Percentiles rank a stretch among this genome's conserved stretches.
Evolutionary conservation across 2,888 invertebrate genomes (phyloP).

Genomic region (Cephus runcator): DNA sequence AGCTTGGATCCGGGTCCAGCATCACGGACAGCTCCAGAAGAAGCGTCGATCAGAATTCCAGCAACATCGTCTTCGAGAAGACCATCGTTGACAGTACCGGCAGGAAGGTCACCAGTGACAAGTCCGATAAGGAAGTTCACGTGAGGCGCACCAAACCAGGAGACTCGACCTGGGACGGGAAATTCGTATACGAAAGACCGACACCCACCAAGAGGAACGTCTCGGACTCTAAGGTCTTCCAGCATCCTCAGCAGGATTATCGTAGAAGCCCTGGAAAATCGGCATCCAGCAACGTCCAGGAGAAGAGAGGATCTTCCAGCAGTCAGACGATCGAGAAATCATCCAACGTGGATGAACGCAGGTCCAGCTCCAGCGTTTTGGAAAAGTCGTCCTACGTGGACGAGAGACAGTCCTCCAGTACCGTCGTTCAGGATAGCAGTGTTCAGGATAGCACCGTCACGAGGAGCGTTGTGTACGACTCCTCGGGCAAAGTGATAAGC

Average conservation of each 20-base stretch:
- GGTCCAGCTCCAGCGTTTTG: not conserved
- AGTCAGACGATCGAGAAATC: not conserved
- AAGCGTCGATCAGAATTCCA: slow-evolving; percentile 6
- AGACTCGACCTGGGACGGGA: slow-evolving; percentile 69
- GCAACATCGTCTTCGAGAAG: slow-evolving; percentile 8
- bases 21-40: not conserved
- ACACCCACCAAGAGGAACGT: slow-evolving; percentile 40
- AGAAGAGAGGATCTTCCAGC: not conserved
- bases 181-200: slow-evolving; percentile 69
- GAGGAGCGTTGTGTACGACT: not conserved
- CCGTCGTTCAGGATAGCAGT: not conserved
- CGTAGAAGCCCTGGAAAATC: not conserved
- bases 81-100: slow-evolving; percentile 13
- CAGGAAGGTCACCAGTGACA: not conserved
- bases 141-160: slow-evolving; percentile 36
- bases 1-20: not conserved
- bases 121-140: not conserved
- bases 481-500: not conserved
- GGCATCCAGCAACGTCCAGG: not conserved
- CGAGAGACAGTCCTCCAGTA: not conserved
- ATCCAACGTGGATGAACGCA: not conserved
- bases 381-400: not conserved
- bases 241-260: slow-evolving; percentile 7
- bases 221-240: slow-evolving; percentile 9
- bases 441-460: not conserved